Conservation (phyloP, 2,113 vertebrate genomes). For the Catagonus wagneri region DNA sequence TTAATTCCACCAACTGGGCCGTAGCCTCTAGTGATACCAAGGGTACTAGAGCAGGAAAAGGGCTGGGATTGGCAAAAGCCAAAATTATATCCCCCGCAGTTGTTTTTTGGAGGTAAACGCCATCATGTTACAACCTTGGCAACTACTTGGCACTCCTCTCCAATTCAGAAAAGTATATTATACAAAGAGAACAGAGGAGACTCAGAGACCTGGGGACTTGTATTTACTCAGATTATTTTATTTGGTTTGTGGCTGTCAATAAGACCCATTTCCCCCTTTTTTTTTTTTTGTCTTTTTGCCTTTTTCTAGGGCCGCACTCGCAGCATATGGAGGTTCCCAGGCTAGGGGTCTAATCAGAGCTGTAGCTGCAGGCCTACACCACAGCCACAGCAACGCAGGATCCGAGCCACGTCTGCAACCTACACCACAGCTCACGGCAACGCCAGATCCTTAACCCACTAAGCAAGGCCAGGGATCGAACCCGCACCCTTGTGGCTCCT, state of each 20-base stretch:
- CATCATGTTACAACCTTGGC: neutral
- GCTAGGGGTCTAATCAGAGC: no score
- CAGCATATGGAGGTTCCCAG: no score
- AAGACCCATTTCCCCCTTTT: neutral
- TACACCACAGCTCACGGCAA: no score
- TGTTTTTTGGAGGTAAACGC: neutral
- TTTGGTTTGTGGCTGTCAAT: neutral
- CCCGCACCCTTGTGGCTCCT: no score
- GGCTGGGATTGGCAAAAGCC: neutral
- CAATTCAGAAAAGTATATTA: neutral
- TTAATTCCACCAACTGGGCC: neutral
- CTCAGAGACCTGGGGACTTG: neutral
- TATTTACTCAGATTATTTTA: neutral
- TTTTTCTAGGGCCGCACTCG: no score
- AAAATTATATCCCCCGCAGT: neutral
- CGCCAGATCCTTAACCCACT: no score
- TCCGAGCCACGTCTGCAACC: no score
- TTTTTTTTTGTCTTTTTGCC: no score
- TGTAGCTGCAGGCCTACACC: no score
- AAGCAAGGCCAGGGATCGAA: no score
- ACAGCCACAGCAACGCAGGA: no score
- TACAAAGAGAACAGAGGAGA: neutral
- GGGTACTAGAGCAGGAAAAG: neutral
- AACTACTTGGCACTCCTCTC: neutral
- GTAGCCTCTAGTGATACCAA: neutral